Base-by-base conservation (phyloP, 2,113 vertebrate genomes). In the Cavia porcellus region DNA sequence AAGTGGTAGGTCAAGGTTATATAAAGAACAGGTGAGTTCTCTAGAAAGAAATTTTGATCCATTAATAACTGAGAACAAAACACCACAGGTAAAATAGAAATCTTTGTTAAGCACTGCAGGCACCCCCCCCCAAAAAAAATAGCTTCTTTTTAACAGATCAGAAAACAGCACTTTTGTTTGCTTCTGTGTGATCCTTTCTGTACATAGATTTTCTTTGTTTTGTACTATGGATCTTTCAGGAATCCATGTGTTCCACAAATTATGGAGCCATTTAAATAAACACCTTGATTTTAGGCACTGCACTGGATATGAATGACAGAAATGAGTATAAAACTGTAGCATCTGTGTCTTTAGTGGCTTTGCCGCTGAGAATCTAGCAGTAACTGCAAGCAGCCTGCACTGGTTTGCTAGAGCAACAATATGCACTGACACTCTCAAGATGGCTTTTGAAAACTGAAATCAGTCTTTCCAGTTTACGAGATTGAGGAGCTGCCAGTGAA, bases 61-160 rank as follows among this genome's bases (percentile, higher is more conserved):
- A 81, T 94, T 97, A 94, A 95, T 86, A 96, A 90, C 80, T 89
- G 70, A 93, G 93, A 94, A 93, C 42, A 87, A 91, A 95, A 92
- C 19, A 62, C 45, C 50, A 62, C 45, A 85, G 80, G 57, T 92
- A 84, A 96, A 84, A 94, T 7, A 92, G 35, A 92, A 96, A 91
- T 89, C 52, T 42, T 84, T 93, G 32, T 84, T 92, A 87, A 84
- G 77, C 38, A 47, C 7, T 1, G 19, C 61, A 92, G n/a, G 47
- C 77, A 32, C 50, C 50, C 50, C 50, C 47, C 47, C 47, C 5
- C 75, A 91, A 96, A 90, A 80, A 88, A 81, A 24, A 64, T 22
- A 77, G 35, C 32, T 52, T 90, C 30, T 38, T 94, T 95, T 77
- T 47, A 32, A 92, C 92, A 55, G 90, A 93, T 55, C 61, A 92